Evolutionary conservation across 1,140 invertebrate species (phyloP).

Genomic region (Sarcophaga bullata): DNA sequence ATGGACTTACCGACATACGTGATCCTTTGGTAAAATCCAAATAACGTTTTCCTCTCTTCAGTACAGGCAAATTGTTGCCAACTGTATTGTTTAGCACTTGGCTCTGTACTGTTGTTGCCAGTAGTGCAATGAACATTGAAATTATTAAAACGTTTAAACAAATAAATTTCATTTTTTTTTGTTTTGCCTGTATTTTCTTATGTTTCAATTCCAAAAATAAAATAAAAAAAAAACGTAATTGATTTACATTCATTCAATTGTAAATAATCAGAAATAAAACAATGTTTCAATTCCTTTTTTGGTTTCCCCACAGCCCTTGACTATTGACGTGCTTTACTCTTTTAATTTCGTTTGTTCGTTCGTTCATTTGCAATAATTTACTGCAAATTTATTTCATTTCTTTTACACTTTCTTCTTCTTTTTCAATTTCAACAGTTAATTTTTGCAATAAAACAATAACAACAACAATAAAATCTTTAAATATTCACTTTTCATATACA

Average conservation of each 20-base stretch:
- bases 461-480: constrained; percentile 19
- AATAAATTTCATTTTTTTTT: neutral
- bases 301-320: too few relatives aligned
- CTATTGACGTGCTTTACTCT: too few relatives aligned
- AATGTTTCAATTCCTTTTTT: too few relatives aligned
- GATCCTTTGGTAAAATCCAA: constrained; percentile 45
- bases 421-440: neutral
- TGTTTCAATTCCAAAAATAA: neutral
- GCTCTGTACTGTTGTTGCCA: neutral
- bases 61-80: neutral
- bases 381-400: neutral
- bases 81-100: neutral
- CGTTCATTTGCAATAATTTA: neutral
- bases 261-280: too few relatives aligned
- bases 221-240: too few relatives aligned
- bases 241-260: too few relatives aligned
- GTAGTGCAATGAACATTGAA: neutral
- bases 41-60: constrained; percentile 43
- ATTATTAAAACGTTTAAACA: neutral
- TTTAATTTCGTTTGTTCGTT: neutral
- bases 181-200: neutral
- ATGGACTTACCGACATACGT: constrained; percentile 45
- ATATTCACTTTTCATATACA: constrained; percentile 25
- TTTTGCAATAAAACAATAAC: constrained; percentile 22
- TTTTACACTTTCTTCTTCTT: neutral